Base-by-base conservation (phyloP, 2,888 invertebrate species). In the Platycheirus rosarum region DNA sequence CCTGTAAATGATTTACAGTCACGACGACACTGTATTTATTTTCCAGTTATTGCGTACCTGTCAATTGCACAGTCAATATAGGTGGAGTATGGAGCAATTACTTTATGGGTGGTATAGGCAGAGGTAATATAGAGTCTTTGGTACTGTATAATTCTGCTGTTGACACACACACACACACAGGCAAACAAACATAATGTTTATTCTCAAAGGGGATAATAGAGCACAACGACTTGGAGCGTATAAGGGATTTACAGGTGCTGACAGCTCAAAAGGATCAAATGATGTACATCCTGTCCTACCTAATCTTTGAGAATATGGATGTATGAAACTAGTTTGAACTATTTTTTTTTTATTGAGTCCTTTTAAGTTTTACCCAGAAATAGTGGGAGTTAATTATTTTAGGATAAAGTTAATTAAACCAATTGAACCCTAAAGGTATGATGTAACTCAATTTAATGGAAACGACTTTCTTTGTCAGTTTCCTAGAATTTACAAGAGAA, bases 1-100 rank as follows among this genome's bases (percentile, higher is more conserved):
- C 70, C 80, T 80, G 80, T 63, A 71, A 76, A 76, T 80, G 80
- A 80, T 80, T 80, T 80, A 80, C 76, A 70, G 62, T 76, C 76
- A 70, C 76, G 80, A 80, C 76, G 80, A 80, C 76, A 76, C 76
- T 62, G 80, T 80, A 80, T 80, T 80, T 80, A 80, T 75, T 80
- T 70, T 76, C 70, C 76, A 80, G 80, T 76, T 80, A 80, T 80
- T 80, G 76, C 76, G 70, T 80, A 80, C 80, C 80, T 76, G 76
- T 76, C 80, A 80, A 76, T 66, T 62, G 76, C 80, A 76, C 80
- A 76, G 76, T 62, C 69, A 63, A 53, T 63, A 26, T 46, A 29
- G 60, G 23, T 44, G 2, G 18, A 13, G 4, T 8, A 8, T 44
- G 2, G 29, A n/a, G 44, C 18, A 29, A 63, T 57, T 32, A 6